phyloP scores from a whole-genome alignment of 2,113 vertebrate species.

The Serinus canaria region DNA sequence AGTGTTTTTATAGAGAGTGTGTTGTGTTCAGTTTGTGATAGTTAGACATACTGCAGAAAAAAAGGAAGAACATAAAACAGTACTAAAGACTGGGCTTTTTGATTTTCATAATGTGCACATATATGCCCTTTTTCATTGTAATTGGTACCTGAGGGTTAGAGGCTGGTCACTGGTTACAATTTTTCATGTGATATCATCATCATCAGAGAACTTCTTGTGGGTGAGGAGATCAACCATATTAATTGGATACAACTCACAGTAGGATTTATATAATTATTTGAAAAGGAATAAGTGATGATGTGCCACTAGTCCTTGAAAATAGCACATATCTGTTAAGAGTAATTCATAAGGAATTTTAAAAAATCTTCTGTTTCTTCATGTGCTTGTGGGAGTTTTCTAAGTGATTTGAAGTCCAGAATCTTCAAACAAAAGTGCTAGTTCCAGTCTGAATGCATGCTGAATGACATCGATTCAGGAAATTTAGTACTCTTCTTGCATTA shows the following conservation, averaged over 20 bases:
- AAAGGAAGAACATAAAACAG: neutral
- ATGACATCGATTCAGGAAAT: neutral
- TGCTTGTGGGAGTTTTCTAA: neutral
- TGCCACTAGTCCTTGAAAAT: neutral
- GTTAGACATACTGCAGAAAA: neutral
- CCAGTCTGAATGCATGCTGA: neutral
- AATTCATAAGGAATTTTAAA: neutral
- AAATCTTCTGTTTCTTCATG: neutral
- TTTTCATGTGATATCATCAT: neutral
- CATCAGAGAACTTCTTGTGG: neutral
- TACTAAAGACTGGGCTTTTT: neutral
- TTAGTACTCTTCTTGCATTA: neutral
- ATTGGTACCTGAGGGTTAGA: neutral
- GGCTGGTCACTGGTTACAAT: neutral
- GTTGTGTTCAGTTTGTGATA: neutral
- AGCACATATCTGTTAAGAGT: neutral
- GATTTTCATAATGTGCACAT: neutral
- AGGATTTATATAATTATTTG: neutral
- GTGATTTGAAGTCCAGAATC: neutral
- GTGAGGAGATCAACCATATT: neutral
- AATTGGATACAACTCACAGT: neutral
- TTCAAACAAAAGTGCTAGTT: neutral
- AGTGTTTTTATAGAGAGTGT: neutral
- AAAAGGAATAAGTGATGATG: neutral
- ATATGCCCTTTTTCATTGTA: neutral